Evolutionary conservation across 2,797 vertebrate genomes (phyloP), one percentile per base, ranked within the genome.

Genomic region (Falco naumanni): DNA sequence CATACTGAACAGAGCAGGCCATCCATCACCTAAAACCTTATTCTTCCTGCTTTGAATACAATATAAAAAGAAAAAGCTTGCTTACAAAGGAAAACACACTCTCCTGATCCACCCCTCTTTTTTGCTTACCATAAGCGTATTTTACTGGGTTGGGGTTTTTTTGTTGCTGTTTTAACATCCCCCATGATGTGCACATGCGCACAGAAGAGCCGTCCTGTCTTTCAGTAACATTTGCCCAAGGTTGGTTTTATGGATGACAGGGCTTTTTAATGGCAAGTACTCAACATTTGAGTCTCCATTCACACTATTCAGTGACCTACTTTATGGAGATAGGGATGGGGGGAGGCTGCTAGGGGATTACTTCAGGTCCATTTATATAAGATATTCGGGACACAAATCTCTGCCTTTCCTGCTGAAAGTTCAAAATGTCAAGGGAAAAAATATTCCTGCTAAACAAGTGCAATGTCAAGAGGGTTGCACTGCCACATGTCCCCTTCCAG

Each of bases 311-410:
- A 1, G 14, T 91, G 93, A 91, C 84, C 91, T 70, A 74, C 77
- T 87, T 93, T 48, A 61, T 2, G 4, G 66, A 33, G 69, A n/a
- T 6, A 45, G 1, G 16, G 29, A 2, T 2, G n/a, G 21, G 45
- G n/a, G 47, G 43, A 59, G 34, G 56, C 64, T 53, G 84, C 21
- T 3, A 72, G 51, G 89, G 87, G 84, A 87, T 95, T 95, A 83
- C 51, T 92, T 91, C 84, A 89, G 78, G 91, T 95, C 91, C 47
- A 34, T 89, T 96, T 92, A 82, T 54, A 0, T 33, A 59, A 85
- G 63, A 74, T 7, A 34, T 33, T 43, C 72, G 21, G 76, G 51
- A 85, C 41, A 56, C 21, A 83, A 96, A 95, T 80, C 54, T 21
- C 0, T 7, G 50, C 4, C 43, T 71, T 87, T 80, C 37, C 80